Evolutionary conservation across 2,797 vertebrate species (phyloP).

Genomic region (Centroberyx gerrardi): DNA sequence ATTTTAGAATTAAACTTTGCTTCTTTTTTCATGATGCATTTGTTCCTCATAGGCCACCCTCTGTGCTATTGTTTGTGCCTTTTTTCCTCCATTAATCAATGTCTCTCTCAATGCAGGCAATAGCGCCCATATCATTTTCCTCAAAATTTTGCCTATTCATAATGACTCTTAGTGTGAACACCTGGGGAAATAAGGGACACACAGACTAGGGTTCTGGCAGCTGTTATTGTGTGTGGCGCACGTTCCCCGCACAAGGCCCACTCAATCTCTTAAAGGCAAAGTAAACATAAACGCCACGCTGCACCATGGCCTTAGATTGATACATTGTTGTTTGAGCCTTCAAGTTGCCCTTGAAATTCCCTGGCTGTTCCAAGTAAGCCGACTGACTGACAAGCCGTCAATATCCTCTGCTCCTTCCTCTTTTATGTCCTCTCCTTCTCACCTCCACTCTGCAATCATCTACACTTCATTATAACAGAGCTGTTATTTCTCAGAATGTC

Average conservation of each 20-base stretch:
- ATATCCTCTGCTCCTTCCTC: neutral
- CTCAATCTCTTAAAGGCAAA: slow-evolving; percentile 41
- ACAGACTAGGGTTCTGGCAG: slow-evolving; percentile 30
- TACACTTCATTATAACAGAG: neutral
- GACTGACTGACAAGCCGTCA: slow-evolving; percentile 2
- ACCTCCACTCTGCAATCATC: neutral
- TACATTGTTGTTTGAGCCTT: slow-evolving; percentile 29
- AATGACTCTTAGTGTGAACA: slow-evolving; percentile 42
- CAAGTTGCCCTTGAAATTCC: slow-evolving; percentile 9
- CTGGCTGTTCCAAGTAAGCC: neutral
- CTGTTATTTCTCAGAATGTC: neutral
- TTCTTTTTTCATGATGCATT: neutral
- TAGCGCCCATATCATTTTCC: slow-evolving; percentile 23
- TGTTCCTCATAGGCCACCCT: slow-evolving; percentile 36
- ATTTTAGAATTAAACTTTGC: slow-evolving; percentile 5
- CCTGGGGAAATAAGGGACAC: slow-evolving; percentile 48
- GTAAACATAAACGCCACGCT: slow-evolving; percentile 49
- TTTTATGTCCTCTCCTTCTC: too few species aligned
- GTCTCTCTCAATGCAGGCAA: slow-evolving; percentile 14
- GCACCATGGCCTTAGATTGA: slow-evolving; percentile 30
- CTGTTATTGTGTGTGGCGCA: slow-evolving; percentile 40
- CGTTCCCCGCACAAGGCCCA: slow-evolving; percentile 35
- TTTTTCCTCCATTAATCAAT: slow-evolving; percentile 37
- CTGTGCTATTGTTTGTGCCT: slow-evolving; percentile 16
- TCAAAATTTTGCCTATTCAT: slow-evolving; percentile 43